Percentiles rank a stretch among this genome's conserved stretches.
phyloP scores from a whole-genome alignment of 2,888 invertebrate species.

The Lepidocyrtinus sp. region DNA sequence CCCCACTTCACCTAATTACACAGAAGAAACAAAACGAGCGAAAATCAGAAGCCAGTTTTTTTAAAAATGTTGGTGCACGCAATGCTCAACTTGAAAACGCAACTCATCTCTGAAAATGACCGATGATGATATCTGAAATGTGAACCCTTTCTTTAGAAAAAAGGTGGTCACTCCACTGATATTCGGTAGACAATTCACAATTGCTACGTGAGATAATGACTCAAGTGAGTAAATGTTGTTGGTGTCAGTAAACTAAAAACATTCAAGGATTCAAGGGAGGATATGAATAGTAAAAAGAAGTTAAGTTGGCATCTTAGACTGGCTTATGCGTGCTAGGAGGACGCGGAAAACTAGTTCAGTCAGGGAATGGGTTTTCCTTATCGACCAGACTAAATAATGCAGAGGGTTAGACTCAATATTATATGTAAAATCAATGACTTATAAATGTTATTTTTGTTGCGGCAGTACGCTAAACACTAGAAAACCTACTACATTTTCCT shows the following conservation, averaged over 20 bases:
- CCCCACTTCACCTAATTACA: constrained; percentile 10
- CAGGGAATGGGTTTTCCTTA: constrained; percentile 37
- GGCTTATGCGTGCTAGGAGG: not conserved
- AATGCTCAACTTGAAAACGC: no score
- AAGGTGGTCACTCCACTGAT: no score
- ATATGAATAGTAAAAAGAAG: not conserved
- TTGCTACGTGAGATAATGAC: not conserved
- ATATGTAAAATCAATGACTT: constrained; percentile 10
- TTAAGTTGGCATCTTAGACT: not conserved
- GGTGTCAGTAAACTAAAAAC: constrained; percentile 3
- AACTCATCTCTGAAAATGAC: constrained; percentile 4
- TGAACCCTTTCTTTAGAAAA: no score
- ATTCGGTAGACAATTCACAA: no score
- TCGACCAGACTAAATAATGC: constrained; percentile 21
- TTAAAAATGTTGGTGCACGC: not conserved
- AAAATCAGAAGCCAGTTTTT: not conserved
- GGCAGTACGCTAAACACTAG: not conserved
- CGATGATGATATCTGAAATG: not conserved
- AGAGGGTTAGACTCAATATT: not conserved
- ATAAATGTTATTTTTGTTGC: not conserved
- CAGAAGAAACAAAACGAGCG: not conserved
- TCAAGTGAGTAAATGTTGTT: not conserved
- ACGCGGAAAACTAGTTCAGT: constrained; percentile 37
- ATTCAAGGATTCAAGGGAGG: no score
- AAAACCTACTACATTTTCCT: not conserved